phyloP scores from a whole-genome alignment of 2,888 invertebrate genomes.

The Cryptus viduatorius region DNA sequence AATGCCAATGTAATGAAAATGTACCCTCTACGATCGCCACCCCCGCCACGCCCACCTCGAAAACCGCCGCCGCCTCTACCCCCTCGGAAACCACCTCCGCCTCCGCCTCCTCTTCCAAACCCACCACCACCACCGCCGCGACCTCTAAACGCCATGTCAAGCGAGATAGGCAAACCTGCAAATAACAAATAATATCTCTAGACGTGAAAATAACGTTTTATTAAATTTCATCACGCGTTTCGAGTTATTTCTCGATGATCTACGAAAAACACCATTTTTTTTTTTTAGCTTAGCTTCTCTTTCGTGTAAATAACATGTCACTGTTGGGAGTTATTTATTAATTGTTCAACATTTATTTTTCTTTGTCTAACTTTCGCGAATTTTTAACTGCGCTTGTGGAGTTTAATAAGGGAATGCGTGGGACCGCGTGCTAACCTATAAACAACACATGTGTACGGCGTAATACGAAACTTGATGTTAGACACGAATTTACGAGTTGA shows the following conservation, averaged over 20 bases:
- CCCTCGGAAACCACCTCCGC: constrained; percentile 60
- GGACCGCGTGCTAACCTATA: constrained; percentile 42
- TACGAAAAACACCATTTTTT: constrained; percentile 3
- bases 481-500: not conserved
- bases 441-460: constrained; percentile 32
- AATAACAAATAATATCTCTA: not conserved
- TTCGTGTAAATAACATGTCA: not conserved
- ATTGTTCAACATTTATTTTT: not conserved
- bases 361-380: not conserved
- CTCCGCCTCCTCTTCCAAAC: constrained; percentile 63
- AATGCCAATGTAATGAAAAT: not conserved
- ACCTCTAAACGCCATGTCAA: constrained; percentile 69
- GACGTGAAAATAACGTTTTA: too few species aligned
- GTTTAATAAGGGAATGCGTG: not conserved
- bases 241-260: not conserved
- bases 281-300: constrained; percentile 29
- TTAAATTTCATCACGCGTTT: not conserved
- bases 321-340: not conserved
- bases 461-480: constrained; percentile 1
- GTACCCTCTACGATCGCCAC: constrained; percentile 69
- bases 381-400: not conserved
- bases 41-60: constrained; percentile 67
- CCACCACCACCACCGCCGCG: constrained; percentile 68
- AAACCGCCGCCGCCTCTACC: constrained; percentile 67
- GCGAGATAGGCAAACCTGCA: constrained; percentile 22